Base-by-base conservation (phyloP, 2,888 invertebrate species). In the Ligdia adustata region DNA sequence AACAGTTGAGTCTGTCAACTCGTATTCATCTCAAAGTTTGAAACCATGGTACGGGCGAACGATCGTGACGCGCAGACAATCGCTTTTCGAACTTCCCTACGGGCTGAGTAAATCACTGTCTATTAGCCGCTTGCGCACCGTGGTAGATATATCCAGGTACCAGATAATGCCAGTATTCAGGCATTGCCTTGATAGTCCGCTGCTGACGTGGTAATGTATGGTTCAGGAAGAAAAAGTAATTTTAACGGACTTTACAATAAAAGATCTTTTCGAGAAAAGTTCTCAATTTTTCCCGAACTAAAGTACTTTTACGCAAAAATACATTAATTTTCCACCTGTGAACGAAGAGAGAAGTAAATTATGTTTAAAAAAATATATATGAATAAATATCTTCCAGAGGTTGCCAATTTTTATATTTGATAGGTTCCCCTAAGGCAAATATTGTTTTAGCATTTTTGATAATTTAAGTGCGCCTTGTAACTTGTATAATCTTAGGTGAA, bases 11-110 rank as follows among this genome's bases (percentile, higher is more conserved):
- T n/a, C 2, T 18, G 12, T 9, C 12, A 40, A 18, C 9, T 22
- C 38, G 28, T 48, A 48, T 34, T 14, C 26, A 35, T 46, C 34
- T 32, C 31, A 20, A 39, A 32, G 11, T 31, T 20, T 34, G 57
- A 67, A 53, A 34, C 55, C 46, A 32, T 57, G 27, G 57, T 60
- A 59, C 32, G 50, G 51, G 52, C 37, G 39, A 12, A 44, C 53
- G 37, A 50, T 76, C 82, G 82, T 82, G 82, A 81, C 72, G 69
- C 55, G 56, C 64, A 52, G 63, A 77, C 79, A 79, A 82, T 82
- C 78, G 70, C 72, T 75, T 73, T 72, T 70, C 68, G 63, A 79
- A 62, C 62, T 44, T 60, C 57, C 60, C 61, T 59, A 52, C 69
- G 72, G 71, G 64, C 58, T 59, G 50, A 65, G 62, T 72, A 72